Evolutionary conservation across 2,888 invertebrate genomes (phyloP).

Genomic region (Hydrotaea cyrtoneurina): DNA sequence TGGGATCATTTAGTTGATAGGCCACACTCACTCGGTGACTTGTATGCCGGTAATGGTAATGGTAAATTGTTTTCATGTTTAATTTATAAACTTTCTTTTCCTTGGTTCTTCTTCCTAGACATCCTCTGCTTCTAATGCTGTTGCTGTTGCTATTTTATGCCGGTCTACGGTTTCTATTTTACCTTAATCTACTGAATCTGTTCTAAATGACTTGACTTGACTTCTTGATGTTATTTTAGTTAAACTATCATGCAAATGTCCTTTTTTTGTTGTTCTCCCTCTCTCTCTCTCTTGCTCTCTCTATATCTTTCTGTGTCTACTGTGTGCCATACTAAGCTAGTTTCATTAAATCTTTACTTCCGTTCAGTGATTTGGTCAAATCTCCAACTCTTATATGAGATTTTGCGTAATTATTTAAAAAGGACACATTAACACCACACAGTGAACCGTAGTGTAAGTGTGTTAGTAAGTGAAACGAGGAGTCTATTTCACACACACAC

Average conservation of each 20-base stretch:
- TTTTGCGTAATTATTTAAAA: constrained; percentile 7
- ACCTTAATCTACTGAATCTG: neutral
- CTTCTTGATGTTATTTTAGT: neutral
- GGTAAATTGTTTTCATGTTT: too few species aligned
- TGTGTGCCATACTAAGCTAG: neutral
- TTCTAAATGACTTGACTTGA: neutral
- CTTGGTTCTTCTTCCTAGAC: too few species aligned
- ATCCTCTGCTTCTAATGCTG: too few species aligned
- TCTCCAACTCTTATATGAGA: neutral
- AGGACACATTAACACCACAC: neutral
- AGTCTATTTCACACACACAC: too few species aligned
- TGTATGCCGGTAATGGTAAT: too few species aligned
- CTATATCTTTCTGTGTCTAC: neutral
- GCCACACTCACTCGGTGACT: too few species aligned
- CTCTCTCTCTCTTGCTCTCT: neutral
- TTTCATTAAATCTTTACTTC: neutral
- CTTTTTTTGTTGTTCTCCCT: neutral
- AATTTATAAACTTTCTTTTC: too few species aligned
- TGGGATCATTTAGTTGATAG: too few species aligned
- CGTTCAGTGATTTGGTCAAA: neutral
- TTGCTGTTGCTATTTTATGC: neutral
- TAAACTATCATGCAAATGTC: neutral
- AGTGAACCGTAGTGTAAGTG: too few species aligned
- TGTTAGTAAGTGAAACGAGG: too few species aligned
- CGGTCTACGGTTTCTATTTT: neutral